Conservation (phyloP, 1,140 invertebrate genomes). For the Calephelis virginiensis region DNA sequence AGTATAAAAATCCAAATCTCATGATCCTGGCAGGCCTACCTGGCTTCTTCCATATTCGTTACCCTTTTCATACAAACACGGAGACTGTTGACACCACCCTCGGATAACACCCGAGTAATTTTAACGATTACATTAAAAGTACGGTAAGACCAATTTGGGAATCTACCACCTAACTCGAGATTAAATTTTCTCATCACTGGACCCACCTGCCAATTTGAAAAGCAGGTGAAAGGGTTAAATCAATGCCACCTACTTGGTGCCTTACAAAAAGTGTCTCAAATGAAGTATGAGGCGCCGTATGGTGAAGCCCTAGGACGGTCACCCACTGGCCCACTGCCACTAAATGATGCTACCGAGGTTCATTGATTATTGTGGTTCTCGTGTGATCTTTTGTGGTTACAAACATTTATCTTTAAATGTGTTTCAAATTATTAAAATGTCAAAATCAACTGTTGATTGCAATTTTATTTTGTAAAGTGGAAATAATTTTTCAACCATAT, state of each 20-base stretch:
- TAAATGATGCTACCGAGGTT: constrained; percentile 1
- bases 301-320: constrained; percentile 48
- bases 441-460: no score
- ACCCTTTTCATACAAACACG: no score
- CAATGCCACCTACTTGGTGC: constrained; percentile 25
- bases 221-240: constrained; percentile 19
- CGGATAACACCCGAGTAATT: no score
- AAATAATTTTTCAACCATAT: no score
- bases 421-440: no score
- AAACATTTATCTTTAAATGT: not conserved
- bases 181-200: constrained; percentile 18
- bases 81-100: no score
- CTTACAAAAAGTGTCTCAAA: constrained; percentile 25
- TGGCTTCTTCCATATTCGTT: no score
- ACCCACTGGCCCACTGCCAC: constrained; percentile 54
- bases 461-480: no score
- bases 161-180: constrained; percentile 3
- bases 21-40: no score
- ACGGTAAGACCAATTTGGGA: no score
- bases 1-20: no score
- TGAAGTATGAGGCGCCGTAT: constrained; percentile 43
- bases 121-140: no score
- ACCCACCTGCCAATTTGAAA: constrained; percentile 5
- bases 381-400: constrained; percentile 4
- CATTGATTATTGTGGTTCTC: not conserved